Percentiles rank a stretch among this genome's conserved stretches.
phyloP scores from a whole-genome alignment of 1,140 invertebrate genomes.

The Drosophila asahinai region DNA sequence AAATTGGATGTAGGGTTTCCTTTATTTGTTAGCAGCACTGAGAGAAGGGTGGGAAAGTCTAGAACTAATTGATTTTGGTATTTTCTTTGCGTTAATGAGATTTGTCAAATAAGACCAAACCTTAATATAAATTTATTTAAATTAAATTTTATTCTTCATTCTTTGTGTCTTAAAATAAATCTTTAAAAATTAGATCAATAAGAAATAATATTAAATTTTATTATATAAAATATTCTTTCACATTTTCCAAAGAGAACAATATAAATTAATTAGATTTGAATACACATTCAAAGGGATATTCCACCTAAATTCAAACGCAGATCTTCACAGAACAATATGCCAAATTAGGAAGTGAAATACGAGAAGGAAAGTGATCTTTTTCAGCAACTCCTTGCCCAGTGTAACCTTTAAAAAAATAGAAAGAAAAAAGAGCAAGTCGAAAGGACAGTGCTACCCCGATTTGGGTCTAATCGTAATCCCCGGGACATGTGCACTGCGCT shows the following conservation, averaged over 20 bases:
- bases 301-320: not conserved
- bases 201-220: too few relatives aligned
- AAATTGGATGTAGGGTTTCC: slow-evolving; percentile 54
- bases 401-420: slow-evolving; percentile 6
- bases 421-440: slow-evolving; percentile 29
- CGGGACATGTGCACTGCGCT: slow-evolving; percentile 66
- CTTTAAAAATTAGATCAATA: too few relatives aligned
- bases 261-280: not conserved
- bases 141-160: too few relatives aligned
- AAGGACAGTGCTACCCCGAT: slow-evolving; percentile 33
- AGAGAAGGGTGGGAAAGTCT: not conserved
- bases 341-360: slow-evolving; percentile 6
- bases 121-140: not conserved
- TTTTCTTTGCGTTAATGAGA: too few relatives aligned
- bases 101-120: not conserved
- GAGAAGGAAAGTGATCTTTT: slow-evolving; percentile 14
- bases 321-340: not conserved
- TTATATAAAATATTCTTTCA: too few relatives aligned
- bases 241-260: fast-evolving
- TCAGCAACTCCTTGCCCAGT: not conserved
- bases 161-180: too few relatives aligned
- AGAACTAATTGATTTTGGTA: slow-evolving; percentile 2
- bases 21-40: slow-evolving; percentile 25
- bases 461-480: slow-evolving; percentile 55
- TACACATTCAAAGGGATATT: not conserved